Base-by-base conservation (phyloP, 2,113 vertebrate species). In the Gasterosteus nipponicus region DNA sequence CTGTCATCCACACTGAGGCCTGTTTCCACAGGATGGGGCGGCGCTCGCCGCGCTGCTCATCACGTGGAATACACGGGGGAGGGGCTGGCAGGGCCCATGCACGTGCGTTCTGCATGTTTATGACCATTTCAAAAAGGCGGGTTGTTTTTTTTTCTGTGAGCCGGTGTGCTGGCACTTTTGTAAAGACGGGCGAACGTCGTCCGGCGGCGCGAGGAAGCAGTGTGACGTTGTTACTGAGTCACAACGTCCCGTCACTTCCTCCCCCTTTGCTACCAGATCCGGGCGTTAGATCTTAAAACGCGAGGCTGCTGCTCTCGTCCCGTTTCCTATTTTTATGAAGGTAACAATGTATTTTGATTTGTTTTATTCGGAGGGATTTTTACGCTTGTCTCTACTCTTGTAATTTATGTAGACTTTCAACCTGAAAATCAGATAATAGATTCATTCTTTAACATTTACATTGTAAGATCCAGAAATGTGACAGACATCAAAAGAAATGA, bases 1-100 rank as follows among this genome's bases (percentile, higher is more conserved):
- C 90, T 91, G 91, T 93, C 91, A 88, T 91, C 89, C 92, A 90
- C 82, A 87, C 91, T 85, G 77, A 92, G 89, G 90, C 91, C 88
- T 92, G 91, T 92, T 92, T 91, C 88, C 87, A 92, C 89, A 90
- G 89, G 85, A 89, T 82, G 80, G 78, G 81, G 81, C 82, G 87
- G 80, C 73, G 81, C 86, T 79, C 86, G 68, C 85, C 75, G 81
- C 63, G 62, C 85, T 85, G 87, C 87, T 91, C 79, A 91, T 86
- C 87, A 72, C 41, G 65, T 51, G 84, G 83, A 87, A 89, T 82
- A 82, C 75, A 15, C 54, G 61, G 63, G 68, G 33, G 39, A 79
- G 74, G 69, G 71, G 29, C 41, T 39, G 67, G 33, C 47, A 33
- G 56, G 42, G 35, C 60, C 22, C 47, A 60, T 62, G 46, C 67